Base-by-base conservation (phyloP, 2,797 vertebrate species). In the Channallabes apus region DNA sequence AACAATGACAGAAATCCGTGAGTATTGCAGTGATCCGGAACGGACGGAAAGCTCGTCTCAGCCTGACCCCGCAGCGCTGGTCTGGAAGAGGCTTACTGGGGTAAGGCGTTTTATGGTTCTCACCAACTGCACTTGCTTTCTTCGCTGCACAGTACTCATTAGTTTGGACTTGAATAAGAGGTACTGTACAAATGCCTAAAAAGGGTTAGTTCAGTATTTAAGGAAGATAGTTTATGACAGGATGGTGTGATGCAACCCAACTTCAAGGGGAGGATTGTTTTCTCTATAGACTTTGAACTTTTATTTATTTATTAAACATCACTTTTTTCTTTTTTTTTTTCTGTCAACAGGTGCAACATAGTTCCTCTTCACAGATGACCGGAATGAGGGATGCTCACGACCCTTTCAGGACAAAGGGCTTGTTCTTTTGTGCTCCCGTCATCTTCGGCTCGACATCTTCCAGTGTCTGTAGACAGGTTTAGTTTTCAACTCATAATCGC, bases 81-180 rank as follows among this genome's bases (percentile, higher is more conserved):
- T 94, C 95, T 0, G 98, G 98, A 84, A 96, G 96, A 91, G 98
- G 98, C 56, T 94, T 99, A 73, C 93, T 99, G 85, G 98, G 98
- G 98, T 99, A 88, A 94, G 91, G 86, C 11, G 32, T 67, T 65
- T 0, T 24, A 22, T 15, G 15, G 0, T 17, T 77, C 12, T 32
- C 20, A 65, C 15, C 12, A n/a, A 4, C 24, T 27, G 38, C 15
- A 15, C 20, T 59, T 20, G 22, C 27, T 32, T 56, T 32, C 0
- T 20, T 76, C 2, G 7, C 29, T 32, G 18, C 8, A 59, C 18
- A 29, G 24, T 71, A 71, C 35, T 18, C 3, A 32, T 12, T 20
- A 35, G 27, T 77, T 35, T 22, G 32, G 8, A 78, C 15, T 35
- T 15, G 20, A 4, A 5, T 61, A 59, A 51, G 9, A 62, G 0